Base-by-base conservation (phyloP, 2,888 invertebrate species). In the Drosophila nigricruria region DNA sequence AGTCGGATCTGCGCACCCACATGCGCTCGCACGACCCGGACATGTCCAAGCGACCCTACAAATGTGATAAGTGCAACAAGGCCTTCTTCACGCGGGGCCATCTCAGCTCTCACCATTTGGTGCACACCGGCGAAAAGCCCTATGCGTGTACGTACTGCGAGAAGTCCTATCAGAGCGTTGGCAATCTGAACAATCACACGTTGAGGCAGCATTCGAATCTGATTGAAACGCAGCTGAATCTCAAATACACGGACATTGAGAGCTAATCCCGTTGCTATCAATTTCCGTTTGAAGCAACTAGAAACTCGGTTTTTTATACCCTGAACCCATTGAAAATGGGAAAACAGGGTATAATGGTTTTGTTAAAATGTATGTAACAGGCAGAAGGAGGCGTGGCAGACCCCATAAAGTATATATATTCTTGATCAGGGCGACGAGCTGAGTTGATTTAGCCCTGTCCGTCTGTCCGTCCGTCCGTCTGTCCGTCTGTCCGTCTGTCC, bases 81-180 rank as follows among this genome's bases (percentile, higher is more conserved):
- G 70, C 90, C 2, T 91, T 91, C 70, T 91, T 90, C 58, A 91
- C 91, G 0, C 81, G 89, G 0, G 91, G 91, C 5, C 91, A 91
- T 58, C 71, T 92, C 4, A 88, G 52, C 38, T 88, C 91, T 0
- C 92, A 92, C 27, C 74, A 81, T 16, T 67, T 92, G 59, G 91
- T 90, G 16, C 92, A 92, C 62, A 92, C 91, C 5, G 92, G 92
- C 0, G 91, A 91, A 66, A 91, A 91, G 57, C 92, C 92, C 9
- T 92, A 82, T 20, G 64, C 66, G 4, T 92, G 92, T 42, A 77
- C 66, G 0, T 81, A 84, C 50, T 92, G 92, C 27, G 77, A 79
- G 18, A 81, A 81, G 65, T 79, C 83, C 6, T 91, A 90, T 64
- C 92, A 91, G 64, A 91, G 91, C 63, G 78, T 91, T 12, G 91